phyloP scores from a whole-genome alignment of 2,797 vertebrate species.

The Hemibagrus guttatus region DNA sequence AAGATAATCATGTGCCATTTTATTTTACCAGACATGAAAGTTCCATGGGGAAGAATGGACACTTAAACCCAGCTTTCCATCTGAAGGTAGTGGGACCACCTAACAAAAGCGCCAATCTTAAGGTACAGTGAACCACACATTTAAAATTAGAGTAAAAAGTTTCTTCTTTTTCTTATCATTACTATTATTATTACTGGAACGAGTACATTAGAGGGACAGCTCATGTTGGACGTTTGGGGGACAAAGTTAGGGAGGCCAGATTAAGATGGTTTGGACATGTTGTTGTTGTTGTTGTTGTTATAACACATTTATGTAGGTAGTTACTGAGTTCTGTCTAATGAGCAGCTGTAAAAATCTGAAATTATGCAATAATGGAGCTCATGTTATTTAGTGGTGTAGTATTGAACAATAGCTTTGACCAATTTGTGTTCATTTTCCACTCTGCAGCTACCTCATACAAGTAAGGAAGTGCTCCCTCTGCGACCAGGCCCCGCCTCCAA shows the following conservation, averaged over 20 bases:
- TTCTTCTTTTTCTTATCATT: background rate
- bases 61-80: constrained; percentile 80
- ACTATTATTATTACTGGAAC: too few species aligned
- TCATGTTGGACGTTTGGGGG: too few species aligned
- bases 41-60: constrained; percentile 66
- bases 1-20: background rate
- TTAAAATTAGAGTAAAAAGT: background rate
- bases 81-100: constrained; percentile 78
- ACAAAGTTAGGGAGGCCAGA: too few species aligned
- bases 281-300: too few species aligned
- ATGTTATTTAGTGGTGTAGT: background rate
- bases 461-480: constrained; percentile 70
- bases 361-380: background rate
- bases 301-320: too few species aligned
- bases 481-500: constrained; percentile 62
- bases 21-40: constrained; percentile 62
- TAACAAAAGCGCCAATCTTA: constrained; percentile 67
- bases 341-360: background rate
- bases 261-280: too few species aligned
- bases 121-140: constrained; percentile 63
- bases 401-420: background rate
- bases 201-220: too few species aligned
- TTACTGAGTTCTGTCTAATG: background rate
- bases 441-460: constrained; percentile 70
- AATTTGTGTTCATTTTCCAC: background rate